Percentiles rank a stretch among this genome's conserved stretches.
phyloP scores from a whole-genome alignment of 1,140 invertebrate genomes.

The Limonius californicus region DNA sequence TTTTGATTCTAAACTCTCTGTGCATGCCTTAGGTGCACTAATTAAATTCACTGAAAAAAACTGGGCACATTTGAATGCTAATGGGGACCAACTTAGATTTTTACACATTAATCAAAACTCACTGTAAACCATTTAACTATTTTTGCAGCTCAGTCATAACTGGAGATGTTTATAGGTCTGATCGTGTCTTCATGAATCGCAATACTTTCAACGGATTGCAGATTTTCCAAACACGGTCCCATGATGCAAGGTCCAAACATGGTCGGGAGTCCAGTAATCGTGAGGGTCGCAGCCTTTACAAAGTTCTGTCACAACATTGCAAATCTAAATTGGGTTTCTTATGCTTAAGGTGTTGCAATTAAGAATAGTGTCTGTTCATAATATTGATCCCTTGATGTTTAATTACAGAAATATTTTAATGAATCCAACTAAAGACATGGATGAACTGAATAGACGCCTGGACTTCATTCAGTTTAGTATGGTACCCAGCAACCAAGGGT shows the following conservation, averaged over 20 bases:
- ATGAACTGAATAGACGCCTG: constrained; percentile 54
- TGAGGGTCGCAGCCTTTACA: constrained; percentile 70
- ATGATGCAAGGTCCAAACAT: constrained; percentile 72
- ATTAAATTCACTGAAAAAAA: constrained; percentile 70
- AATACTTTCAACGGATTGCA: constrained; percentile 69
- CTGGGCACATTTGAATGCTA: constrained; percentile 47
- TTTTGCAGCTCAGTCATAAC: constrained; percentile 20
- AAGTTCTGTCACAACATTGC: constrained; percentile 64
- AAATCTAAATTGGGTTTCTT: constrained; percentile 58
- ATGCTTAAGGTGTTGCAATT: constrained; percentile 54
- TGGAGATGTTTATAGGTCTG: constrained; percentile 58
- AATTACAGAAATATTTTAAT: constrained; percentile 49
- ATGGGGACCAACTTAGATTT: constrained; percentile 4
- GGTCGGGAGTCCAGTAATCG: constrained; percentile 54
- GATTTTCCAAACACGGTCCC: constrained; percentile 68
- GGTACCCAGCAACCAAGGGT: constrained; percentile 53
- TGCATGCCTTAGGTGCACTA: constrained; percentile 70
- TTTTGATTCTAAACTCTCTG: constrained; percentile 60
- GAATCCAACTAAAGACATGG: constrained; percentile 57
- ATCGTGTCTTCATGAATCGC: constrained; percentile 69
- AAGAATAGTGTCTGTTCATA: no score
- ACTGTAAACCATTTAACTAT: no score
- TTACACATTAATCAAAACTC: constrained; percentile 22
- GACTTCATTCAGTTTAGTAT: constrained; percentile 61
- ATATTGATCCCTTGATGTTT: background rate